Base-by-base conservation (phyloP, 2,797 vertebrate genomes). In the Loriculus beryllinus region DNA sequence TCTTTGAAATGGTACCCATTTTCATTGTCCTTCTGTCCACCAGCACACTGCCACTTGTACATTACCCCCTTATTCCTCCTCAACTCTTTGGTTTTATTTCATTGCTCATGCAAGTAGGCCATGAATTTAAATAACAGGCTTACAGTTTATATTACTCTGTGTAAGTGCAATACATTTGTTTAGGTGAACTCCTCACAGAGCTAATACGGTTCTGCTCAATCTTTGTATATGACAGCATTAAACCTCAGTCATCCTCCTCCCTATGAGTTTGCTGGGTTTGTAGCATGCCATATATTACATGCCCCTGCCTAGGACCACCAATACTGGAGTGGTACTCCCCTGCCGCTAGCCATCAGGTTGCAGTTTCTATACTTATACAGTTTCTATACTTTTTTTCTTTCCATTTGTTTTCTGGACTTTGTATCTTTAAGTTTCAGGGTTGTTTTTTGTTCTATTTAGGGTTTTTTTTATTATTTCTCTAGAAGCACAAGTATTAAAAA, bases 101-200 rank as follows among this genome's bases (percentile, higher is more conserved):
- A 21, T 48, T 62, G 15, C 29, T 69, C 22, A 25, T 39, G 37
- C 10, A 76, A 67, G 47, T 29, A 65, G 14, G 14, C 25, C 37
- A 16, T 35, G 43, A 70, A 40, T 82, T 77, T 65, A 68, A 74
- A 45, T 19, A 60, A 49, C 11, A 57, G 48, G 26, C 12, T 76
- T 48, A 28, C 21, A 82, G 11, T 14, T 39, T 0, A 0, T 75
- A 9, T 68, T 57, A 25, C 14, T 45, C 26, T 13, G 15, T 40
- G 17, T 39, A 82, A 87, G 29, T 16, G 28, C 45, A 57, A 60
- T 39, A 51, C 82, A 59, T 22, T 31, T 48, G 18, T 60, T 59
- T n/a, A 72, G 42, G 28, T 10, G 63, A 72, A 77, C 5, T 82
- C 43, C 37, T 80, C 64, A 40, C 64, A 76, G 22, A 51, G 29